phyloP scores from a whole-genome alignment of 35 echinoderm and acorn worm species.

The Eucidaris tribuloides region DNA sequence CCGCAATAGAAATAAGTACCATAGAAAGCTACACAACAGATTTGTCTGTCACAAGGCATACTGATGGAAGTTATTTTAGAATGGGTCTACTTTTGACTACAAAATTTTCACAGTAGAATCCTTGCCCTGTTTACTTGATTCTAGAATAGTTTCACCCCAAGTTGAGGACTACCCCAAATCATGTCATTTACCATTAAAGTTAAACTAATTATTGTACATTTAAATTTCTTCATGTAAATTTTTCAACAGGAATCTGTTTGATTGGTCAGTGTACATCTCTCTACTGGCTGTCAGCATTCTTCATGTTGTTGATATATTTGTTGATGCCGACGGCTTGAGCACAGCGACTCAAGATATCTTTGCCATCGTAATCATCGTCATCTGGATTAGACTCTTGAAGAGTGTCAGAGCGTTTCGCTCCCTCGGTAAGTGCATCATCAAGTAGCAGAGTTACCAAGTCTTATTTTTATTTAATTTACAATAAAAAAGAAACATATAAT shows the following conservation, averaged over 20 bases:
- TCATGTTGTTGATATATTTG: constrained; percentile 28
- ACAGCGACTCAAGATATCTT: constrained; percentile 39
- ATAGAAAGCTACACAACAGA: too few relatives aligned
- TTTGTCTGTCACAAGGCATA: too few relatives aligned
- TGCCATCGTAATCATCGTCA: constrained; percentile 71
- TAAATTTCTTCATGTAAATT: not conserved
- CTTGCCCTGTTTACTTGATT: too few relatives aligned
- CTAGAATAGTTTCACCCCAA: too few relatives aligned
- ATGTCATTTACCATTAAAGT: too few relatives aligned
- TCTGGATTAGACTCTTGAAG: constrained; percentile 94
- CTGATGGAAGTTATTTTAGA: too few relatives aligned
- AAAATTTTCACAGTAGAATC: too few relatives aligned
- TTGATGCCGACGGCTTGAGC: constrained; percentile 9
- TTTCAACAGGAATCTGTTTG: constrained; percentile 84
- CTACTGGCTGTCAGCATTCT: constrained; percentile 40
- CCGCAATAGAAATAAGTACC: too few relatives aligned
- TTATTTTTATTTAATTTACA: not conserved
- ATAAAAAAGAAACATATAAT: too few relatives aligned
- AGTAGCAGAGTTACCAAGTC: not conserved
- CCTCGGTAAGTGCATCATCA: constrained; percentile 64
- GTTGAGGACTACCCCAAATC: too few relatives aligned
- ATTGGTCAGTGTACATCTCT: constrained; percentile 84
- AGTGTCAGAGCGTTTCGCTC: constrained; percentile 62
- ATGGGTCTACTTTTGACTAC: too few relatives aligned
- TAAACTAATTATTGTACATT: not conserved